phyloP scores from a whole-genome alignment of 1,140 invertebrate species.

The Rhopalosiphum padi region DNA sequence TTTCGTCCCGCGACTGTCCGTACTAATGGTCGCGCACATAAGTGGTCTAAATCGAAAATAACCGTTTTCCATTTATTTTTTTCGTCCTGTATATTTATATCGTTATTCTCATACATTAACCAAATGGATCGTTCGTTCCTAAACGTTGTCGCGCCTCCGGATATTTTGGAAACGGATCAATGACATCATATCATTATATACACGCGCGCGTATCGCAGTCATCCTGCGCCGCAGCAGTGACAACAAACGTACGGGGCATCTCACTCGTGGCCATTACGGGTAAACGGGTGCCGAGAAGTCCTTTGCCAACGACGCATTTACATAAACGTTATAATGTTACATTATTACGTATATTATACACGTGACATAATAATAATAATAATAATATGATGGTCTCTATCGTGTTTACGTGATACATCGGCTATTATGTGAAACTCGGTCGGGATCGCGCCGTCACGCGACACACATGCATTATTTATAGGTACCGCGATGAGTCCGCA shows the following conservation, averaged over 20 bases:
- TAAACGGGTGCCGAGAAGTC: background rate
- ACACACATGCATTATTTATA: too few relatives aligned
- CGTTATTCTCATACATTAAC: background rate
- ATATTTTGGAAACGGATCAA: constrained; percentile 2
- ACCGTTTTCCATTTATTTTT: background rate
- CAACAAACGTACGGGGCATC: background rate
- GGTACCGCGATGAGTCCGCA: too few relatives aligned
- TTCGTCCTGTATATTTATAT: background rate
- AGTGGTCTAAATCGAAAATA: constrained; percentile 3
- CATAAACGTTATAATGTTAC: background rate
- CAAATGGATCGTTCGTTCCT: background rate
- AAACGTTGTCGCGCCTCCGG: background rate
- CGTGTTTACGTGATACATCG: too few relatives aligned
- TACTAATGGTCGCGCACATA: background rate
- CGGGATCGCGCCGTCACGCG: too few relatives aligned
- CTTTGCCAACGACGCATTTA: background rate
- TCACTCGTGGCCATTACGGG: background rate
- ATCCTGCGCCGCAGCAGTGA: background rate
- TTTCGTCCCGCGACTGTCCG: too few relatives aligned
- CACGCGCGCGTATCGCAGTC: background rate
- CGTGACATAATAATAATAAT: too few relatives aligned
- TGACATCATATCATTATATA: background rate
- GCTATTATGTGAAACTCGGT: too few relatives aligned
- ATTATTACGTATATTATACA: background rate
- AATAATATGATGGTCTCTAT: too few relatives aligned